These are phyloP conservation scores for Poeciliopsis retropinna DNA, from an alignment of 2,113 vertebrate genomes.

Conservation along the genomic window DNA sequence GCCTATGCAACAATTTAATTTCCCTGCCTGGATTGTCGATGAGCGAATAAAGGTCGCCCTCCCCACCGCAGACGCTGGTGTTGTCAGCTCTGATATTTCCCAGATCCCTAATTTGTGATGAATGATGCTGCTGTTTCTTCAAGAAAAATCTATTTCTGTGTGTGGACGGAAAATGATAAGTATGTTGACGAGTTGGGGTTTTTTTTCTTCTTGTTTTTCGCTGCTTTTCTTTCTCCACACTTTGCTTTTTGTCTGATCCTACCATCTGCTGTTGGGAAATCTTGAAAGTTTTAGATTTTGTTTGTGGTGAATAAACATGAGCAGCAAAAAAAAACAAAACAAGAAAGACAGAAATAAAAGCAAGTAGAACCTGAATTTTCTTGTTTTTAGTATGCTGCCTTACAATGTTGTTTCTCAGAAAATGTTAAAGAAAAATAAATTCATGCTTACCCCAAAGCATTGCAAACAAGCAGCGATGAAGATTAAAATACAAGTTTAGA, in stretches of 20 bases:
- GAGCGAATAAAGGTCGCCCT: constrained; percentile 12
- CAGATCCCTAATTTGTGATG: constrained; percentile 31
- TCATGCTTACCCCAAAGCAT: constrained; percentile 2
- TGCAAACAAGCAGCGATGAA: background rate
- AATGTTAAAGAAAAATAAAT: background rate
- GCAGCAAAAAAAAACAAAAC: constrained; percentile 18
- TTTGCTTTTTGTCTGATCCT: constrained; percentile 24
- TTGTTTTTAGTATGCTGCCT: background rate
- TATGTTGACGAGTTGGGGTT: background rate
- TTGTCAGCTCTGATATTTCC: constrained; percentile 20
- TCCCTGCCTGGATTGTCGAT: constrained; percentile 32
- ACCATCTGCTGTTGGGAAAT: constrained; percentile 53
- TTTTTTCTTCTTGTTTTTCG: constrained; percentile 15
- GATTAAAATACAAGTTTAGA: background rate
- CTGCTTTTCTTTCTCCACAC: constrained; percentile 23
- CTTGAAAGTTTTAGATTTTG: constrained; percentile 27
- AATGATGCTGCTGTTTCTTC: constrained; percentile 34
- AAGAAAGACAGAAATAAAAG: background rate
- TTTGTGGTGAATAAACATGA: constrained; percentile 45
- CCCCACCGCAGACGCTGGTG: background rate
- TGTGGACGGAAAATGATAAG: constrained; percentile 5
- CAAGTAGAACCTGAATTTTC: background rate
- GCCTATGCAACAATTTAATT: constrained; percentile 22
- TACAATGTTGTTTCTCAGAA: background rate
- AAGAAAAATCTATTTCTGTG: constrained; percentile 22